These are phyloP conservation scores for Pilophorus perplexus DNA, from an alignment of 2,888 invertebrate species.

Conservation along the genomic window DNA sequence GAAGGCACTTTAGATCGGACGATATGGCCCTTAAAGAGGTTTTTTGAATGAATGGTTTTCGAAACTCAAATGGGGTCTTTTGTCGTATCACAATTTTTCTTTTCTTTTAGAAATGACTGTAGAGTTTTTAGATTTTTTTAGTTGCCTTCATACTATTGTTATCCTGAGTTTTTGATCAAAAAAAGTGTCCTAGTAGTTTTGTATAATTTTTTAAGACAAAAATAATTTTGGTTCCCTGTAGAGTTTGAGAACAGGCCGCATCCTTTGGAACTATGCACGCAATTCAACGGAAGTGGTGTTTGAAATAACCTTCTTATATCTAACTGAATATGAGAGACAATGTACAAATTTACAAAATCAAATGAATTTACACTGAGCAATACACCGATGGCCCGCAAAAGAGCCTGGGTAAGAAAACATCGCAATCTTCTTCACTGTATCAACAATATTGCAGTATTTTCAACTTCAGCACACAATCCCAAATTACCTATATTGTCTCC, in stretches of 20 bases:
- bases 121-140: constrained; percentile 51
- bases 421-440: constrained; percentile 13
- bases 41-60: constrained; percentile 50
- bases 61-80: constrained; percentile 48
- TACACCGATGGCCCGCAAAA: constrained; percentile 42
- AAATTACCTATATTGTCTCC: constrained; percentile 25
- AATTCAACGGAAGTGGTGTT: constrained; percentile 38
- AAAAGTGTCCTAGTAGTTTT: constrained; percentile 47
- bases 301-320: constrained; percentile 27
- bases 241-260: constrained; percentile 47
- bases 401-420: constrained; percentile 30
- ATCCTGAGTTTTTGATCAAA: constrained; percentile 50
- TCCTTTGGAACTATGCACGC: constrained; percentile 45
- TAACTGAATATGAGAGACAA: constrained; percentile 41
- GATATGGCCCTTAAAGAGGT: constrained; percentile 79
- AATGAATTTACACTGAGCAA: constrained; percentile 47
- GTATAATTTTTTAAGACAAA: constrained; percentile 36
- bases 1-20: constrained; percentile 95
- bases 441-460: constrained; percentile 15
- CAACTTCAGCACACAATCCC: constrained; percentile 6
- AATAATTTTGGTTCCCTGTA: constrained; percentile 43
- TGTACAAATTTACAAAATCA: constrained; percentile 42
- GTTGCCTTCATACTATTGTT: constrained; percentile 83
- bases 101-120: constrained; percentile 44
- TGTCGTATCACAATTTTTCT: constrained; percentile 49